These are phyloP conservation scores for Andrena haemorrhoa DNA, from an alignment of 2,888 invertebrate genomes.

Conservation along the genomic window DNA sequence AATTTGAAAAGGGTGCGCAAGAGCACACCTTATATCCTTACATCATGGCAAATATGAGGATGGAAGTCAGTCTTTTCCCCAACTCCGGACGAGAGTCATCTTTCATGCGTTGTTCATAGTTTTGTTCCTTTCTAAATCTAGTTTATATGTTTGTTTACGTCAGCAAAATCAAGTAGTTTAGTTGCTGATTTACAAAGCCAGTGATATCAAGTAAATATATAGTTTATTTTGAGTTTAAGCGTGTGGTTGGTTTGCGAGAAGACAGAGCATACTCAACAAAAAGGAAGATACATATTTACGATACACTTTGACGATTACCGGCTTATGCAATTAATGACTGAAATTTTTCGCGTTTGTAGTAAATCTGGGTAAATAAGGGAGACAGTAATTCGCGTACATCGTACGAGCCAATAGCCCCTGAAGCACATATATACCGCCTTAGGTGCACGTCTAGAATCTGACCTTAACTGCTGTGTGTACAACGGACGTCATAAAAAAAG, in stretches of 20 bases:
- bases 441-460: conserved; percentile 7
- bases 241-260: background rate
- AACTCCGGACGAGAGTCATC: no score
- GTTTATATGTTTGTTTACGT: no score
- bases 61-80: no score
- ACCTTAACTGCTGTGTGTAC: conserved; percentile 24
- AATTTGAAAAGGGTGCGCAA: no score
- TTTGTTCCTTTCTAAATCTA: no score
- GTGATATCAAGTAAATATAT: no score
- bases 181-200: no score
- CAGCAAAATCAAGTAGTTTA: no score
- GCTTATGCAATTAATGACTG: background rate
- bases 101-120: no score
- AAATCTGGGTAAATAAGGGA: conserved; percentile 10
- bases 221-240: background rate
- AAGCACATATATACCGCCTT: conserved; percentile 15
- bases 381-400: conserved; percentile 23
- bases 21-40: no score
- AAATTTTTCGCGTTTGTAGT: background rate
- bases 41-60: no score
- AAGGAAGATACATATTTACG: background rate
- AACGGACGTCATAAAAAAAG: conserved; percentile 36
- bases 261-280: background rate
- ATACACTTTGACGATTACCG: background rate
- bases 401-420: conserved; percentile 14